Conservation (phyloP, 30 jellyfish, hydroid and myxozoan genomes). For the Mastigias papua region DNA sequence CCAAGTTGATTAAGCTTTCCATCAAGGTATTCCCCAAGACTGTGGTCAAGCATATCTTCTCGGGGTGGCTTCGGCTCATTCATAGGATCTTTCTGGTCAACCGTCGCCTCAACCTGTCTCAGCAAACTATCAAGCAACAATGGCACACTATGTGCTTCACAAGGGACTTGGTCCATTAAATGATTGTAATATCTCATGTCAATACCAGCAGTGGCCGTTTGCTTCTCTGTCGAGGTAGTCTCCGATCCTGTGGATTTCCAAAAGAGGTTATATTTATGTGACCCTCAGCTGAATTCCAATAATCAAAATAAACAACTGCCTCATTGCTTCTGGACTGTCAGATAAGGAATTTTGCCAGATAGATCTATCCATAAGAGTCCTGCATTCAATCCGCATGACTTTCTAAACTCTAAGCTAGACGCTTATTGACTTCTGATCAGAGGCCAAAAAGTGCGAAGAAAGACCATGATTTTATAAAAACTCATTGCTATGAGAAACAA, state of each 20-base stretch:
- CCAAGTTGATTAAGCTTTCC: slow-evolving; percentile 58
- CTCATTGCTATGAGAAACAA: too few relatives aligned
- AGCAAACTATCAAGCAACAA: slow-evolving; percentile 75
- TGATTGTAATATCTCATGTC: slow-evolving; percentile 81
- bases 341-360: too few relatives aligned
- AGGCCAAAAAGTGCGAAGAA: too few relatives aligned
- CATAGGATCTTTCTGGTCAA: slow-evolving; percentile 64
- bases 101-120: slow-evolving; percentile 89
- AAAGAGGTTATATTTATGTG: background rate
- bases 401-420: too few relatives aligned
- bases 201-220: background rate
- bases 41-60: slow-evolving; percentile 40
- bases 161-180: slow-evolving; percentile 81
- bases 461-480: too few relatives aligned
- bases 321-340: too few relatives aligned
- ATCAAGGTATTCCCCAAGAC: slow-evolving; percentile 64
- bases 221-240: background rate
- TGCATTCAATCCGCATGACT: too few relatives aligned
- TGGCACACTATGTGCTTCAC: slow-evolving; percentile 82
- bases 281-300: too few relatives aligned
- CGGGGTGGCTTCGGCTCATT: slow-evolving; percentile 46
- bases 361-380: too few relatives aligned
- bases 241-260: background rate
- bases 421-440: too few relatives aligned
- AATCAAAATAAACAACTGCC: too few relatives aligned